Percentiles rank a stretch among this genome's conserved stretches.
Evolutionary conservation across 2,888 invertebrate species (phyloP).

Genomic region (Thecophora atra): DNA sequence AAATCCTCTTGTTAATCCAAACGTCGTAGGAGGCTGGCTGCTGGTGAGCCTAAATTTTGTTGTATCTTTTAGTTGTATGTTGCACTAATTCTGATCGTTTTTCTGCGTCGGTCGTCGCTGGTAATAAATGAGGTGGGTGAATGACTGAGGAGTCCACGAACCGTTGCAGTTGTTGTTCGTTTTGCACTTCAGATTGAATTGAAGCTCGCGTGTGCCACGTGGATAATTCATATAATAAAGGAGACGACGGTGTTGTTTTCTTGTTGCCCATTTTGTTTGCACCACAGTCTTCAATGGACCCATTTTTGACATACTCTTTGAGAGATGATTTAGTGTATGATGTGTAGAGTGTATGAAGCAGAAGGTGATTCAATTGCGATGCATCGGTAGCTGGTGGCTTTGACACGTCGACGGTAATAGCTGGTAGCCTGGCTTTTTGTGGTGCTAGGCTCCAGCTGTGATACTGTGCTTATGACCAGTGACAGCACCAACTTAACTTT

Average conservation of each 20-base stretch:
- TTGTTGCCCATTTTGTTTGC: no score
- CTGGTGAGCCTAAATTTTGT: not conserved
- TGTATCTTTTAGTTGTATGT: not conserved
- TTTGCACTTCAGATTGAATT: not conserved
- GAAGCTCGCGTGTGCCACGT: constrained; percentile 23
- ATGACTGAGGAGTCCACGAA: constrained; percentile 15
- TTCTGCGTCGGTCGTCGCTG: constrained; percentile 31
- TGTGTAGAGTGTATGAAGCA: not conserved
- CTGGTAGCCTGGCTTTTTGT: not conserved
- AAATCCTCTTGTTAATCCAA: not conserved
- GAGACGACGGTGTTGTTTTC: not conserved
- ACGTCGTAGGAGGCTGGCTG: not conserved
- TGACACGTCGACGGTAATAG: constrained; percentile 1
- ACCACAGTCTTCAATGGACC: not conserved
- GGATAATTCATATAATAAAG: constrained; percentile 28
- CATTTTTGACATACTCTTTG: not conserved
- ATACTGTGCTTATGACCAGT: no score
- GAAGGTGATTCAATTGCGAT: not conserved
- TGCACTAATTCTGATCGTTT: not conserved
- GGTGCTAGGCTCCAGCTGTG: not conserved
- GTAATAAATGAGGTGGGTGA: constrained; percentile 30
- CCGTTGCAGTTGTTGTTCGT: constrained; percentile 16
- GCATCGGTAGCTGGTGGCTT: not conserved
- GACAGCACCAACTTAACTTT: no score
- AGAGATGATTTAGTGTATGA: not conserved